Conservation (phyloP, 2,113 vertebrate genomes). For the Pseudopipra pipra region DNA sequence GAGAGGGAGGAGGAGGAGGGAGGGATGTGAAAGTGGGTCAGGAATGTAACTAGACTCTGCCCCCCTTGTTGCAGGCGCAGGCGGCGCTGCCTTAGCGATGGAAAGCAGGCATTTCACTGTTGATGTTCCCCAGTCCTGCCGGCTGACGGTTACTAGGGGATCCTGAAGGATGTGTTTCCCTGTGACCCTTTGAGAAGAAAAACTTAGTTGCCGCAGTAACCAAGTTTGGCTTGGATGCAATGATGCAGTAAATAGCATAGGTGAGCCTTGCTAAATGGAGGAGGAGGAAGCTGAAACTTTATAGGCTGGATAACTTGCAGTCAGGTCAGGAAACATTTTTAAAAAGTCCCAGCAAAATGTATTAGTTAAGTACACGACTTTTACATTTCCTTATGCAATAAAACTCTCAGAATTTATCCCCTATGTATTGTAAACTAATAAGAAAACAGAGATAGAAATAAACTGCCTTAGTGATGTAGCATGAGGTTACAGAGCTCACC, state of each 20-base stretch:
- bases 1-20: slow-evolving; percentile 63
- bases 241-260: slow-evolving; percentile 73
- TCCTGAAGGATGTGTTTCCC: slow-evolving; percentile 78
- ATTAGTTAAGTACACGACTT: background rate
- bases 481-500: background rate
- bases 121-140: slow-evolving; percentile 61
- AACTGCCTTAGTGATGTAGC: background rate
- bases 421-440: background rate
- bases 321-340: background rate
- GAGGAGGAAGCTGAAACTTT: slow-evolving; percentile 29
- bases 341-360: background rate
- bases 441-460: slow-evolving; percentile 8
- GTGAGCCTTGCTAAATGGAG: slow-evolving; percentile 65
- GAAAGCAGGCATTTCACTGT: slow-evolving; percentile 66
- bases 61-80: slow-evolving; percentile 62
- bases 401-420: background rate
- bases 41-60: slow-evolving; percentile 82
- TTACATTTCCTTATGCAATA: background rate
- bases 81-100: slow-evolving; percentile 66
- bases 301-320: background rate
- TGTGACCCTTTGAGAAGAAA: slow-evolving; percentile 76
- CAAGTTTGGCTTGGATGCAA: slow-evolving; percentile 77
- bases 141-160: slow-evolving; percentile 76
- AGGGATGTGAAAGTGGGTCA: slow-evolving; percentile 82
- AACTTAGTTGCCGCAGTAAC: slow-evolving; percentile 82